Conservation (phyloP, 2,113 vertebrate genomes). For the Myotis davidii region DNA sequence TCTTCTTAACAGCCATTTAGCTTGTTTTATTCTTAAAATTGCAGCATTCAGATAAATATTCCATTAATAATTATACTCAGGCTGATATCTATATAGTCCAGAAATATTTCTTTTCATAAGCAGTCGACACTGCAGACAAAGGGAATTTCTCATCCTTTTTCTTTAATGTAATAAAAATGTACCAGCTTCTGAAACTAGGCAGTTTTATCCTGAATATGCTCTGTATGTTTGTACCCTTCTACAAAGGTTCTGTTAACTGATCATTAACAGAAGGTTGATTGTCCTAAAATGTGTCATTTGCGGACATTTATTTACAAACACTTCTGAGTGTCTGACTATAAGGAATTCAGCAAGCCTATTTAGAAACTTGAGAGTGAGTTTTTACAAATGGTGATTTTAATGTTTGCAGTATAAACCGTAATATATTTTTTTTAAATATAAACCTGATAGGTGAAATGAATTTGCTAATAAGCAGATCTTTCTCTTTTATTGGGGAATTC, state of each 20-base stretch:
- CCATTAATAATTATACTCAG: neutral
- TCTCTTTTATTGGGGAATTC: conserved; percentile 32
- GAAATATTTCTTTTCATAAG: conserved; percentile 40
- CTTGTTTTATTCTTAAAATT: conserved; percentile 40
- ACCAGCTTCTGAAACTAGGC: neutral
- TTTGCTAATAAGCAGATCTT: conserved; percentile 40
- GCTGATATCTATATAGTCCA: neutral
- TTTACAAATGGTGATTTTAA: neutral
- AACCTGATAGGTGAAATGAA: conserved; percentile 1
- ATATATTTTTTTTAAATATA: conserved; percentile 1
- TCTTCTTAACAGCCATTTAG: neutral
- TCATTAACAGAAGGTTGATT: neutral
- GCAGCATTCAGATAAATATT: neutral
- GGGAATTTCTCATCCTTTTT: conserved; percentile 8
- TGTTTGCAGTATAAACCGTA: neutral
- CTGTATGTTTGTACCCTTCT: neutral
- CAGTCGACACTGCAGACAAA: neutral
- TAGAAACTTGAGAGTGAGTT: conserved; percentile 33
- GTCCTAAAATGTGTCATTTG: neutral
- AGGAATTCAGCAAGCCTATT: neutral
- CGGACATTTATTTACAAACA: neutral
- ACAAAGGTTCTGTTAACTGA: neutral
- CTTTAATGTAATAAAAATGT: conserved; percentile 8
- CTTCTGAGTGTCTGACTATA: neutral
- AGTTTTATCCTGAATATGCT: conserved; percentile 8